Evolutionary conservation across 2,888 invertebrate species (phyloP).

Genomic region (Chloromyia formosa): DNA sequence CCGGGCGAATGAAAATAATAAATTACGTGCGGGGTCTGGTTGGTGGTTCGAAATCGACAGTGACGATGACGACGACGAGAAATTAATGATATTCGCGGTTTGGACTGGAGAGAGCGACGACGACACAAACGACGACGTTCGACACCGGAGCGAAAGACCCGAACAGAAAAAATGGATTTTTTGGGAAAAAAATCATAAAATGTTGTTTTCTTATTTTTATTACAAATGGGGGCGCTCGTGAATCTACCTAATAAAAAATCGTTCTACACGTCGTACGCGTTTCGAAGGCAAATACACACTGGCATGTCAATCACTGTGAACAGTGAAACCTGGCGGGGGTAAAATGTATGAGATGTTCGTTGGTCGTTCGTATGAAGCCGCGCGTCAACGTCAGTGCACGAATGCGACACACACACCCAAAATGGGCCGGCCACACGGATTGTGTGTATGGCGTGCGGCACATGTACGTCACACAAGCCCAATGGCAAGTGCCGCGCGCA

Average conservation of each 20-base stretch:
- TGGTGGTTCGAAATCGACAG: conserved; percentile 36
- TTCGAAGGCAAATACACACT: conserved; percentile 66
- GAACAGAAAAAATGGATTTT: conserved; percentile 36
- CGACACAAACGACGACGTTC: too few relatives aligned
- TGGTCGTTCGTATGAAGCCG: conserved; percentile 24
- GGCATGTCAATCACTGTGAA: conserved; percentile 63
- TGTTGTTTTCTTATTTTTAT: conserved; percentile 29
- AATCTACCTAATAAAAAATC: conserved; percentile 48
- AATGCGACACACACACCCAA: conserved; percentile 51
- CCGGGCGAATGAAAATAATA: background rate
- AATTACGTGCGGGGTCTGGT: background rate
- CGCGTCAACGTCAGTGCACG: conserved; percentile 50
- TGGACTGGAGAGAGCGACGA: conserved; percentile 28
- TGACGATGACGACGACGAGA: conserved; percentile 44
- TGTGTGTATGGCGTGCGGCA: conserved; percentile 47
- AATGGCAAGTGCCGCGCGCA: background rate
- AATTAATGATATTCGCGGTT: conserved; percentile 42
- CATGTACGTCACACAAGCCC: conserved; percentile 28
- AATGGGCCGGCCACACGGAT: conserved; percentile 43
- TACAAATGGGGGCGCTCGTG: conserved; percentile 42
- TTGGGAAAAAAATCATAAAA: conserved; percentile 45
- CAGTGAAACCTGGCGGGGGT: conserved; percentile 60
- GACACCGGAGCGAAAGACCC: conserved; percentile 19
- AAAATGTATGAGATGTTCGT: conserved; percentile 45
- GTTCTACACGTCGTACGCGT: conserved; percentile 64